Evolutionary conservation across 2,113 vertebrate species (phyloP), one percentile per base, ranked within the genome.

Genomic region (Sialia sialis): DNA sequence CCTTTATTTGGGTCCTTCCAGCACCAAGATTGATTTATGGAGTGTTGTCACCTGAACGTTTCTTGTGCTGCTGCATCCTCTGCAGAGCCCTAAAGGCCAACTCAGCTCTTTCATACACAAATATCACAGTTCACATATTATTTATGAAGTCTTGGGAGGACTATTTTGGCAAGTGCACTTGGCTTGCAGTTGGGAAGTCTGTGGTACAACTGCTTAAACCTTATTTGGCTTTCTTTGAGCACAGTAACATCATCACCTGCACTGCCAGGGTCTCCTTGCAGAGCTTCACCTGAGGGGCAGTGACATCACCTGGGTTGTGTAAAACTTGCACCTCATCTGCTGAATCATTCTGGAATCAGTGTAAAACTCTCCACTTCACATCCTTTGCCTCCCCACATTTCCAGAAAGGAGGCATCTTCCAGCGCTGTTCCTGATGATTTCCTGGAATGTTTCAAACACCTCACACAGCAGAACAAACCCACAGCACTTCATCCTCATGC

Each of bases 311-410:
- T 48, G 26, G 32, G n/a, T 32, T 70, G n/a, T 74, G 82, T 68
- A 62, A 63, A 70, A 48, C 89, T 95, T 93, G 34, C 82, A 77
- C 91, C 55, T 97, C 95, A 90, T 95, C 78, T 94, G 78, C 94
- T 90, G 89, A 85, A 91, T 90, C 89, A 88, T 73, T 91, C 59
- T 91, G 70, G 67, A 80, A 51, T 41, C 58, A 62, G 44, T 63
- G 39, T 68, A 22, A 84, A 87, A 59, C 66, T 76, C 69, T 68
- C 69, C 68, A 55, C 43, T 82, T 17, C 59, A 90, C 55, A 62
- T 83, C 39, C 16, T 85, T 55, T 80, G 6, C 36, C 51, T 87
- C 48, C 16, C 46, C 15, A 4, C 17, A 4, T 9, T 46, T 54
- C 43, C 87, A 91, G 38, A 38, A 66, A 52, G 49, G 19, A 85